phyloP scores from a whole-genome alignment of 1,140 invertebrate species.

The Diprion similis region DNA sequence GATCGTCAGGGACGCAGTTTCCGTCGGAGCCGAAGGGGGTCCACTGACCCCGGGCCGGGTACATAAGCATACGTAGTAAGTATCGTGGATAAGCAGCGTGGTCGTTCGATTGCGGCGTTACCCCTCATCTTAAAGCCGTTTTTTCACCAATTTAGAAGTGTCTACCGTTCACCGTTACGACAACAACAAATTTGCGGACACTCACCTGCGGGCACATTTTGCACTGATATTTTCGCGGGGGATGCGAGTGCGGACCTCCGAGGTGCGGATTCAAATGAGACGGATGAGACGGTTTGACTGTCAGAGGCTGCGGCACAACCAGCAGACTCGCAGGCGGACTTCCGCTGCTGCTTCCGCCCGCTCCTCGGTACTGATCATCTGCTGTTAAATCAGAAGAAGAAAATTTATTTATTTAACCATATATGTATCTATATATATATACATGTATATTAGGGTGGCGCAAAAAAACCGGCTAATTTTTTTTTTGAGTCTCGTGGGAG shows the following conservation, averaged over 20 bases:
- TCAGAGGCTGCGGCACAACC: conserved; percentile 91
- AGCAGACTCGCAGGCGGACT: conserved; percentile 69
- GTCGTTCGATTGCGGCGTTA: not conserved
- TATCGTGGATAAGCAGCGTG: not conserved
- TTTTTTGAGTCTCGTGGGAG: too few species aligned
- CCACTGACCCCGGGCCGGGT: not conserved
- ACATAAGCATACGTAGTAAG: not conserved
- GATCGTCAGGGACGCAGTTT: not conserved
- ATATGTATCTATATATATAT: too few species aligned
- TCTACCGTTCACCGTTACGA: too few species aligned
- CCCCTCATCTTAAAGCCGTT: not conserved
- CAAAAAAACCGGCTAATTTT: too few species aligned
- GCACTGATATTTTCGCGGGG: conserved; percentile 89
- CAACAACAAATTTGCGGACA: conserved; percentile 19
- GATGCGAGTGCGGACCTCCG: conserved; percentile 58
- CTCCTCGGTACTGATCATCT: conserved; percentile 62
- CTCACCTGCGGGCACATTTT: conserved; percentile 99
- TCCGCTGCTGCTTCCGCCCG: conserved; percentile 61
- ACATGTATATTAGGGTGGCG: too few species aligned
- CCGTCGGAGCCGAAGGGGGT: not conserved
- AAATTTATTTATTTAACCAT: not conserved
- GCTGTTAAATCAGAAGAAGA: conserved; percentile 42
- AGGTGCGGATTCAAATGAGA: conserved; percentile 59
- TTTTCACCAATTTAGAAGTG: too few species aligned
- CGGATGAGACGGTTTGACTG: conserved; percentile 65